phyloP scores from a whole-genome alignment of 2,888 invertebrate genomes.

The Stenurella melanura region DNA sequence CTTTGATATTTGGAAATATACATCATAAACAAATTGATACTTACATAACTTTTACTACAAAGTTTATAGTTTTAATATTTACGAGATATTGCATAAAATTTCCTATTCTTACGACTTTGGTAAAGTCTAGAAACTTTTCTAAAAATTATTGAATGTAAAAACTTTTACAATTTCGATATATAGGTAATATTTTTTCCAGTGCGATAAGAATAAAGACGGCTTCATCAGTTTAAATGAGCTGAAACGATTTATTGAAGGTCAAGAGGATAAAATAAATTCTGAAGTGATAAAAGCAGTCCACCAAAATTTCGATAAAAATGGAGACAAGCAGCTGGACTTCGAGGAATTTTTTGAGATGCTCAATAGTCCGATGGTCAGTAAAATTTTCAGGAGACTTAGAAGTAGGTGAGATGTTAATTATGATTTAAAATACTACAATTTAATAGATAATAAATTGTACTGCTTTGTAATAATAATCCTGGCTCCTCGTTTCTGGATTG shows the following conservation, averaged over 20 bases:
- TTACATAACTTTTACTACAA: too few relatives aligned
- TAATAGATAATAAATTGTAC: not conserved
- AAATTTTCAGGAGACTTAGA: conserved; percentile 40
- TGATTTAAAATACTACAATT: not conserved
- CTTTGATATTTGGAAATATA: too few relatives aligned
- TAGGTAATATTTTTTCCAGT: conserved; percentile 73
- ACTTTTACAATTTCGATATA: too few relatives aligned
- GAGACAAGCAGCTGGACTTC: conserved; percentile 81
- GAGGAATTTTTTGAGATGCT: conserved; percentile 84
- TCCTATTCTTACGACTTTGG: too few relatives aligned
- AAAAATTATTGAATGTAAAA: too few relatives aligned
- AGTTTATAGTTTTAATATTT: too few relatives aligned
- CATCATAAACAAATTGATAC: too few relatives aligned
- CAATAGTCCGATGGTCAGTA: conserved; percentile 74
- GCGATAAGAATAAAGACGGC: conserved; percentile 84
- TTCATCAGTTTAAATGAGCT: conserved; percentile 82
- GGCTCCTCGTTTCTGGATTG: too few relatives aligned
- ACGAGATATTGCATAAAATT: too few relatives aligned
- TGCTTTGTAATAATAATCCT: too few relatives aligned
- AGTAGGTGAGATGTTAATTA: conserved; percentile 38
- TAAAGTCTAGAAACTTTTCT: too few relatives aligned
- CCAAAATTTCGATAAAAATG: conserved; percentile 79
- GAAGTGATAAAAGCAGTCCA: conserved; percentile 78
- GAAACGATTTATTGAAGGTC: conserved; percentile 77
- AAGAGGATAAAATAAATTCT: conserved; percentile 70